Evolutionary conservation across 1,140 invertebrate species (phyloP), one percentile per base, ranked within the genome.

Genomic region (Euura lappo): DNA sequence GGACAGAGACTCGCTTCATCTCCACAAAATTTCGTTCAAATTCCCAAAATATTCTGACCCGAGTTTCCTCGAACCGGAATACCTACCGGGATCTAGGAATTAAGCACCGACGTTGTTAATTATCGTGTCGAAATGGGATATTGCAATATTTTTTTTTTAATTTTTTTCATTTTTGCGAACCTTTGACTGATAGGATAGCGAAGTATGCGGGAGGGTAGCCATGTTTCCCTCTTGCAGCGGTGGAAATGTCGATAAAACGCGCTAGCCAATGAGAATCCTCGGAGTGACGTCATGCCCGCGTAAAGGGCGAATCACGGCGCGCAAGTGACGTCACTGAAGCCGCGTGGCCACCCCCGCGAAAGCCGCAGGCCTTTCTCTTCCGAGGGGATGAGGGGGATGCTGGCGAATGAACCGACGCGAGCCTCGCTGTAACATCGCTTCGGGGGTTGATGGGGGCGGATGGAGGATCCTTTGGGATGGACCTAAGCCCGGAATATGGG

Each of bases 221-320:
- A 81, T 83, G 79, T 80, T 84, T 80, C 79, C 73, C 71, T 75
- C 75, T 74, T 72, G 76, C 76, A 72, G 76, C 65, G 67, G 75
- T 79, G 80, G 84, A 86, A 87, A 86, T 87, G 85, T 87, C 85
- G 84, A 87, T 87, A 87, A 86, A 86, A 87, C 80, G 81, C 80
- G 81, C 83, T 78, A 80, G 80, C 85, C 85, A 87, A 86, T 86
- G 84, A 83, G 82, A 75, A 78, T 79, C 79, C 81, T 72, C 76
- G 75, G 77, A 78, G 78, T 85, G 85, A 86, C 84, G 84, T 87
- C 84, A 86, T 80, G 72, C 79, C 76, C 79, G 76, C 78, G 74
- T 78, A 79, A 78, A 79, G 78, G 82, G 81, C 85, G 85, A 87
- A 87, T 87, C 82, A 81, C 76, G 76, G 78, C 75, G 76, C 78